Base-by-base conservation (phyloP, 2,797 vertebrate genomes). In the Sebastes oblongus region DNA sequence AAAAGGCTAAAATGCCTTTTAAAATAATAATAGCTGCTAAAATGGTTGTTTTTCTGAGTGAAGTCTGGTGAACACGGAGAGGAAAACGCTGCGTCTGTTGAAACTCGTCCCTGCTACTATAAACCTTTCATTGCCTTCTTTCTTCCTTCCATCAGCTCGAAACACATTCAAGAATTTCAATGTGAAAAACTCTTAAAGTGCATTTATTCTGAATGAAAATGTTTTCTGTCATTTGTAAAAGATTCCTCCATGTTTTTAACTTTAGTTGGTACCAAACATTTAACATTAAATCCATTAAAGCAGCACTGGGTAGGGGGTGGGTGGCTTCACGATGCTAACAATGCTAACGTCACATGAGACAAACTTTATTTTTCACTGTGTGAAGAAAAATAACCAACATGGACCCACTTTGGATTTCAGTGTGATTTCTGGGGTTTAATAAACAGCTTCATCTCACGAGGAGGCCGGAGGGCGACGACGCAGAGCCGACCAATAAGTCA, bases 121-220 rank as follows among this genome's bases (percentile, higher is more conserved):
- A 77, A 88, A 67, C 75, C 75, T 86, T 81, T 80, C 82, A 59
- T 88, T 84, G 82, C 89, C 91, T 92, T 88, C 68, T 80, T 84
- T 78, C 66, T 66, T 80, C 39, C 70, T 83, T 86, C 69, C 88
- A 73, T 89, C 84, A 81, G 77, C 85, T 81, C 75, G 9, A 76
- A 82, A 58, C 32, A 81, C 77, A 39, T 80, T 84, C 61, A 59
- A 66, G 13, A 64, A 46, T 60, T 78, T 83, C 50, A 61, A 76
- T 78, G 87, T 85, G 86, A 88, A 46, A 75, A 81, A 54, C 64
- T 78, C 56, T 65, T 75, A 32, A 88, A 91, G 87, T 92, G 90
- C 90, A 80, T 90, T 93, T 86, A 90, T 84, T 71, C 74, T 61
- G 14, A 42, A 56, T 36, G 52, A 73, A 72, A 55, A 64, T 8